A percentile compares a stretch with the other conserved stretches of the same genome.
phyloP scores from a whole-genome alignment of 2,113 vertebrate species.

The Beaufortia kweichowensis region DNA sequence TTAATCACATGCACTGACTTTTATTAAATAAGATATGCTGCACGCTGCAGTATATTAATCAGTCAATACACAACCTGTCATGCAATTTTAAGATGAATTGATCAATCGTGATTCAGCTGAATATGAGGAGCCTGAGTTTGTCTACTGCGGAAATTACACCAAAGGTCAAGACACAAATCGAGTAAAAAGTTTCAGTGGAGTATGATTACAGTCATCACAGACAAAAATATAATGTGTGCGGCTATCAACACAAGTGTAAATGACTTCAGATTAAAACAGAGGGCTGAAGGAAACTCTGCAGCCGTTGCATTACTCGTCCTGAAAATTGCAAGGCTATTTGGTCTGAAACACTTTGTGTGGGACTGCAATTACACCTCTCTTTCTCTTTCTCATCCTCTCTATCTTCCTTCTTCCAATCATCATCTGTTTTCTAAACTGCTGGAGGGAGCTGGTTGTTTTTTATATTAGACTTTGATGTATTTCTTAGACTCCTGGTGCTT shows the following conservation, averaged over 20 bases:
- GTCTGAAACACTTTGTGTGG: conserved; percentile 43
- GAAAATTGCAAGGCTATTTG: conserved; percentile 46
- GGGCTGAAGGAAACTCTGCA: conserved; percentile 36
- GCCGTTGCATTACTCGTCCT: conserved; percentile 20
- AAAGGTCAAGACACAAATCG: conserved; percentile 64
- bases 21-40: conserved; percentile 70
- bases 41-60: conserved; percentile 66
- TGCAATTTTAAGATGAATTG: conserved; percentile 72
- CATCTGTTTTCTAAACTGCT: conserved; percentile 48
- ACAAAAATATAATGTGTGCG: conserved; percentile 11
- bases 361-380: conserved; percentile 44
- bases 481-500: conserved; percentile 25
- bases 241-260: conserved; percentile 26
- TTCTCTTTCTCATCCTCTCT: conserved; percentile 26
- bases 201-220: neutral
- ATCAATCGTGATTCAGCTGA: conserved; percentile 69
- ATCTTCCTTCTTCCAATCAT: conserved; percentile 44
- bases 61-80: conserved; percentile 68
- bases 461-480: conserved; percentile 43
- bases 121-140: conserved; percentile 55
- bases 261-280: conserved; percentile 36
- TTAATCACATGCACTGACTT: conserved; percentile 65
- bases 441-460: conserved; percentile 37
- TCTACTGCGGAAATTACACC: conserved; percentile 55
- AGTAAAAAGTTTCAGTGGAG: neutral